A percentile compares a stretch with the other conserved stretches of the same genome.
Conservation (phyloP, 2,888 invertebrate species). For the Drosophila kuntzei region DNA sequence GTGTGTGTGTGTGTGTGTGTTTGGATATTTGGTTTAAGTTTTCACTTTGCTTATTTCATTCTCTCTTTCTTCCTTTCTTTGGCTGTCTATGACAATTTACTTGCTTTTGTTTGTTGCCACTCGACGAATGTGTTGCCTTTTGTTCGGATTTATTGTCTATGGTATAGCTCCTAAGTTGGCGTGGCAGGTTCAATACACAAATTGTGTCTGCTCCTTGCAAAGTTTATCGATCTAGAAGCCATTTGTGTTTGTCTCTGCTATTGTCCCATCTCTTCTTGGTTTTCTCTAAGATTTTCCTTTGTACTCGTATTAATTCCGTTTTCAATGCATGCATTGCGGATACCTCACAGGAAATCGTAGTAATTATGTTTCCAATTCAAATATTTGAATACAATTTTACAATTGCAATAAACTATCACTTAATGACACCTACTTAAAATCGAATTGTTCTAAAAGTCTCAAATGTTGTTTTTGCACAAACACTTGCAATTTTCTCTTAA, state of each 20-base stretch:
- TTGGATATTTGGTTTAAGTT: constrained; percentile 57
- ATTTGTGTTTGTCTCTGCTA: constrained; percentile 47
- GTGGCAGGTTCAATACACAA: constrained; percentile 49
- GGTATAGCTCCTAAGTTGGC: constrained; percentile 22
- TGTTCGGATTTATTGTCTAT: constrained; percentile 73
- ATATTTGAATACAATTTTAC: constrained; percentile 5
- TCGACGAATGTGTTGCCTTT: constrained; percentile 72
- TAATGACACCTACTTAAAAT: neutral
- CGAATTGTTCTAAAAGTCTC: neutral
- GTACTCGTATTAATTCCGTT: constrained; percentile 1
- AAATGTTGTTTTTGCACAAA: no score
- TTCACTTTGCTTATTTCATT: constrained; percentile 38
- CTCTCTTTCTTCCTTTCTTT: constrained; percentile 1
- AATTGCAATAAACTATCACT: constrained; percentile 24
- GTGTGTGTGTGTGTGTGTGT: no score
- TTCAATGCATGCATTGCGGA: neutral
- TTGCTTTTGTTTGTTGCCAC: constrained; percentile 59
- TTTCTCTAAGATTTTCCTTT: constrained; percentile 17
- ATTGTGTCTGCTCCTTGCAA: constrained; percentile 48
- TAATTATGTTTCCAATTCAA: constrained; percentile 18
- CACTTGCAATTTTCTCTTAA: no score
- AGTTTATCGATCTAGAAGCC: constrained; percentile 69
- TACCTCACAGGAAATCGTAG: constrained; percentile 10
- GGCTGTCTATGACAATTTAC: constrained; percentile 58
- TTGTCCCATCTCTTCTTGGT: neutral